phyloP scores from a whole-genome alignment of 2,797 vertebrate species.

The Premnoplex brunnescens region DNA sequence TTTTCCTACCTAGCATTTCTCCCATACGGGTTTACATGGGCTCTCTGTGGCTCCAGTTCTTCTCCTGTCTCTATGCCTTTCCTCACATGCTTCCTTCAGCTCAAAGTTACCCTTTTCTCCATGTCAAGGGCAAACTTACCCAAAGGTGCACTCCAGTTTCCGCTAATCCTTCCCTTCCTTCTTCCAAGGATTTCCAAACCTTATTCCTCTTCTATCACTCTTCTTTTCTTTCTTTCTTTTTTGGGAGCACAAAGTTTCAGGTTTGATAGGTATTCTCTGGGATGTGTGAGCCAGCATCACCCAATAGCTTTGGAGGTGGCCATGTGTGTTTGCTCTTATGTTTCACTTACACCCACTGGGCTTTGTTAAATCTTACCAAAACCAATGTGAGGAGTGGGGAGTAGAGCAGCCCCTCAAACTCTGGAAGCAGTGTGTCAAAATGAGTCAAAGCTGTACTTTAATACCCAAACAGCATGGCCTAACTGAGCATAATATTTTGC shows the following conservation, averaged over 20 bases:
- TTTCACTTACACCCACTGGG: neutral
- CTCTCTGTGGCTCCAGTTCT: neutral
- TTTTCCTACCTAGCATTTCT: neutral
- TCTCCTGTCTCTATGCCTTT: neutral
- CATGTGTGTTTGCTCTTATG: rapidly evolving
- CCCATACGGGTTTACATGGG: rapidly evolving
- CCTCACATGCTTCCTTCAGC: neutral
- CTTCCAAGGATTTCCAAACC: neutral
- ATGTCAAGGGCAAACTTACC: neutral
- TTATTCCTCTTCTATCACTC: neutral
- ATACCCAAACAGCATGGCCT: neutral
- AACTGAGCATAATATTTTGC: neutral
- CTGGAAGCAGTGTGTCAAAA: neutral
- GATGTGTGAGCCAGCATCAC: neutral
- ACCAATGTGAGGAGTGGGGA: rapidly evolving
- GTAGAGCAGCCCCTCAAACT: neutral
- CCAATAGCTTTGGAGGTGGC: neutral
- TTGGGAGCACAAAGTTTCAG: neutral
- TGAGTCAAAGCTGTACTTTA: neutral
- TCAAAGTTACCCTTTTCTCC: neutral
- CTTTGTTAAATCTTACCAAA: neutral
- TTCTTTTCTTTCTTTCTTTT: neutral
- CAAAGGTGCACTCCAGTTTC: neutral
- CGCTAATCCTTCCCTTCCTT: neutral
- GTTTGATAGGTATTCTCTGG: neutral